Base-by-base conservation (phyloP, 2,113 vertebrate species). In the Chlorocebus sabaeus region DNA sequence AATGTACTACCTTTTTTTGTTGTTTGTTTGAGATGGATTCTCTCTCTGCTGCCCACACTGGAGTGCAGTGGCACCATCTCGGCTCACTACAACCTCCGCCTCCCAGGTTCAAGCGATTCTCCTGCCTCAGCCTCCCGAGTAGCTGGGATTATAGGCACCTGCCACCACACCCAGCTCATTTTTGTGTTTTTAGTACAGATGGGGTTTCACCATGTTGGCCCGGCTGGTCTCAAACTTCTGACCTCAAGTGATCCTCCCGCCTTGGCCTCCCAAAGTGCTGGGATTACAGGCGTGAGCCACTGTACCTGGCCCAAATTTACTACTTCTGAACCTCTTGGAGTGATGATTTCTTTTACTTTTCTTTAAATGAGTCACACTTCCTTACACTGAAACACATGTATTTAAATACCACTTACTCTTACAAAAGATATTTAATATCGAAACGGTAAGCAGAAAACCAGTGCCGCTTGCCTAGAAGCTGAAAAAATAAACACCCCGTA, bases 311-410 rank as follows among this genome's bases (percentile, higher is more conserved):
- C 67, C 5, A 61, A 30, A 61, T 61, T 61, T 61, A 3, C 64
- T 7, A 6, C 4, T 59, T 59, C 20, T 12, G 4, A 35, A 8
- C 27, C 18, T 4, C 6, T 16, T 0, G 0, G 10, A 16, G 18
- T 20, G 79, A 3, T 32, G 1, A 30, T 7, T 0, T 40, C 73
- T n/a, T 35, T 72, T 79, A 22, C 8, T 30, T 57, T 61, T 61
- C 12, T 82, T 81, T 13, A n/a, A 32, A 48, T 38, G 67, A 2
- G 43, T 68, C 45, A 2, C 8, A 68, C 35, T 9, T 38, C 73
- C 96, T 92, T 70, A 84, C 6, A 0, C 20, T 0, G 38, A n/a
- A n/a, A 22, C 25, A 7, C 5, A 13, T 22, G 67, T 61, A 30
- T 35, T 30, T 48, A 50, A 57, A 64, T 64, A 64, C 6, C 12